phyloP scores from a whole-genome alignment of 1,140 invertebrate species.

The Chlorops oryzae region DNA sequence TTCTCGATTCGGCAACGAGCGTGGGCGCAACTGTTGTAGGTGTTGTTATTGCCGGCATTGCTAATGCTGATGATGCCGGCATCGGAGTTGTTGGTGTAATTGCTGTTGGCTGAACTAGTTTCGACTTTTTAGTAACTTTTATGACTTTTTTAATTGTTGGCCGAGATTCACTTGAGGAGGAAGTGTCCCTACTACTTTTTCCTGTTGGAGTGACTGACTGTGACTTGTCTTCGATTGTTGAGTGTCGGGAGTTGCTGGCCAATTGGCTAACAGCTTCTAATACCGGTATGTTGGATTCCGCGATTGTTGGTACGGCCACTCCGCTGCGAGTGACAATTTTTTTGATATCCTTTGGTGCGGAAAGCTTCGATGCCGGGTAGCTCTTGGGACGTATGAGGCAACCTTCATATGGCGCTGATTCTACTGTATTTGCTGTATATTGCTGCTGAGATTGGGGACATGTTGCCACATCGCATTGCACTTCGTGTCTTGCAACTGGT shows the following conservation, averaged over 20 bases:
- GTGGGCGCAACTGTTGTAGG: constrained; percentile 29
- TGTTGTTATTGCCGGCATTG: constrained; percentile 16
- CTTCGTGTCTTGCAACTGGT: no score
- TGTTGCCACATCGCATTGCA: no score
- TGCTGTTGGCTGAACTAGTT: constrained; percentile 30
- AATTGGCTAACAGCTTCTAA: constrained; percentile 14
- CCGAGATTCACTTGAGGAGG: constrained; percentile 24
- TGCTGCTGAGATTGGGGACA: no score
- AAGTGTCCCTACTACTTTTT: constrained; percentile 16
- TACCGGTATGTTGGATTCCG: constrained; percentile 13
- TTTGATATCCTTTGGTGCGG: constrained; percentile 40
- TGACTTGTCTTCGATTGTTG: constrained; percentile 30
- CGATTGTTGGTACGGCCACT: constrained; percentile 27
- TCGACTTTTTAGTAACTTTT: constrained; percentile 40
- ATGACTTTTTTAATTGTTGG: constrained; percentile 31
- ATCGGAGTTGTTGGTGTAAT: constrained; percentile 17
- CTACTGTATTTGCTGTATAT: no score
- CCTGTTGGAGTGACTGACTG: constrained; percentile 15
- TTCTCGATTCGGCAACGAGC: constrained; percentile 5
- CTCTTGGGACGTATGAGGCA: constrained; percentile 49
- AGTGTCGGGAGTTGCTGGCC: constrained; percentile 9
- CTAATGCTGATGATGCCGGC: constrained; percentile 11
- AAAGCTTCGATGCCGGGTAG: constrained; percentile 50
- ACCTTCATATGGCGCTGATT: constrained; percentile 22
- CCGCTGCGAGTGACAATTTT: constrained; percentile 31